Percentiles rank a stretch among this genome's conserved stretches.
Evolutionary conservation across 2,888 invertebrate genomes (phyloP).

Genomic region (Trilocha varians): DNA sequence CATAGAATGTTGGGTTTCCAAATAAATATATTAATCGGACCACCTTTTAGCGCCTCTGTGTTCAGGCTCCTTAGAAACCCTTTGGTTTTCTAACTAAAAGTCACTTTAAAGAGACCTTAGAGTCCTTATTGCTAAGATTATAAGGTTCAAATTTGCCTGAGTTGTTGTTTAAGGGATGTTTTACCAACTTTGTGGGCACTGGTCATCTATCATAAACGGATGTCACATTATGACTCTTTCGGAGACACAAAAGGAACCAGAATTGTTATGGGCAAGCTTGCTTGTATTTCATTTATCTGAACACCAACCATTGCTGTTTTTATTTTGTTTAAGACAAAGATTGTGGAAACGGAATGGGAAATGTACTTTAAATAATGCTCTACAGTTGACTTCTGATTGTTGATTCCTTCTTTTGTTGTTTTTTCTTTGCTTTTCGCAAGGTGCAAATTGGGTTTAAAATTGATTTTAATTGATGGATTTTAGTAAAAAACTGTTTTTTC

Average conservation of each 20-base stretch:
- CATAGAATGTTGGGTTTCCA: conserved; percentile 18
- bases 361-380: no score
- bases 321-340: background rate
- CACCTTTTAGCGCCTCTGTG: conserved; percentile 65
- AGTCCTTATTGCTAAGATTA: conserved; percentile 2
- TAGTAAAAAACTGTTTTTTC: no score
- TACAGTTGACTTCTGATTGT: no score
- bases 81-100: conserved; percentile 24
- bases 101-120: no score
- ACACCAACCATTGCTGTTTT: conserved; percentile 11
- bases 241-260: conserved; percentile 23
- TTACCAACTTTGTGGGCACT: conserved; percentile 12
- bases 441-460: conserved; percentile 36
- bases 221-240: conserved; percentile 54
- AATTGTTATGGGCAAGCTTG: conserved; percentile 29
- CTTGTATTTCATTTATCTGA: background rate
- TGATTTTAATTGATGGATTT: conserved; percentile 20
- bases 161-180: background rate
- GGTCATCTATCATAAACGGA: conserved; percentile 61
- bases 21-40: conserved; percentile 38
- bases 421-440: conserved; percentile 16
- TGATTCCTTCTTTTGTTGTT: conserved; percentile 3
- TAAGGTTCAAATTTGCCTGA: conserved; percentile 16
- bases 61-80: conserved; percentile 36
- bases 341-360: no score